Percentiles rank a stretch among this genome's conserved stretches.
Conservation (phyloP, 2,797 vertebrate genomes). For the Vultur gryphus region DNA sequence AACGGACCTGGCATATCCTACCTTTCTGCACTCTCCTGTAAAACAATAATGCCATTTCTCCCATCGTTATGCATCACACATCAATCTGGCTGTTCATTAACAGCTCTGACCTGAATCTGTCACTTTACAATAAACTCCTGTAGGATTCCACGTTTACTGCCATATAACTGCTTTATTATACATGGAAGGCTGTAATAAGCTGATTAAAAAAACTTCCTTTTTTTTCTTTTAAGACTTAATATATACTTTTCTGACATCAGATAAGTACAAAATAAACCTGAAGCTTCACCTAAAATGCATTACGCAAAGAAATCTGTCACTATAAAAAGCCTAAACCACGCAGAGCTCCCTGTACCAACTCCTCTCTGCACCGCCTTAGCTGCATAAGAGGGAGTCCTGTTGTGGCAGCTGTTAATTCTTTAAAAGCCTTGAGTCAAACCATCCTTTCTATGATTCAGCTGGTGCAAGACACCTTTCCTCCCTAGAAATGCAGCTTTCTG, state of each 20-base stretch:
- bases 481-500: background rate
- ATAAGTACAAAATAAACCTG: slow-evolving; percentile 44
- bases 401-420: slow-evolving; percentile 2
- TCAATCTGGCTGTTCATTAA: slow-evolving; percentile 62
- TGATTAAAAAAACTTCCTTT: slow-evolving; percentile 34
- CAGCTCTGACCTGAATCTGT: slow-evolving; percentile 73
- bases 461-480: background rate
- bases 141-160: slow-evolving; percentile 52
- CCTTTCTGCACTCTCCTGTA: background rate
- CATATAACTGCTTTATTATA: slow-evolving; percentile 53
- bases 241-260: slow-evolving; percentile 53
- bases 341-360: background rate
- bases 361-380: background rate
- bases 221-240: slow-evolving; percentile 19
- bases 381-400: background rate
- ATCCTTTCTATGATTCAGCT: background rate
- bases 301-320: slow-evolving; percentile 28
- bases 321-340: background rate
- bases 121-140: slow-evolving; percentile 49
- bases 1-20: background rate
- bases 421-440: slow-evolving; percentile 22
- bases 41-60: slow-evolving; percentile 35
- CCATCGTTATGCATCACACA: slow-evolving; percentile 34
- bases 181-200: slow-evolving; percentile 59
- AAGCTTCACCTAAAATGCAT: background rate